These are phyloP conservation scores for Notarius lentiginosus DNA, from an alignment of 2,113 vertebrate genomes.

Conservation along the genomic window DNA sequence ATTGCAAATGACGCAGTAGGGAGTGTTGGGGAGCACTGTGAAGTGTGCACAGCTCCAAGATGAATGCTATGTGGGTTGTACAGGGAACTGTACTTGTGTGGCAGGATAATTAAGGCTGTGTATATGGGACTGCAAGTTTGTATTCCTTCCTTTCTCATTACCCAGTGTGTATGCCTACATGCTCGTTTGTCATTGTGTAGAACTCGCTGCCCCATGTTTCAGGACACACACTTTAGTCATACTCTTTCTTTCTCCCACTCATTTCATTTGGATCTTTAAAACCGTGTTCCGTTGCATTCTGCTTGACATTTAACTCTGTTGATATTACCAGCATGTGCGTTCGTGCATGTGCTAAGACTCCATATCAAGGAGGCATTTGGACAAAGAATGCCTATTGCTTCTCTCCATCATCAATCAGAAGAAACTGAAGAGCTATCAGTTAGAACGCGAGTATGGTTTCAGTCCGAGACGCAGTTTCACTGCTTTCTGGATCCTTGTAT, in stretches of 20 bases:
- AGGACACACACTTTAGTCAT: slow-evolving; percentile 44
- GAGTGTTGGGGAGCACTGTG: background rate
- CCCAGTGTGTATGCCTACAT: slow-evolving; percentile 13
- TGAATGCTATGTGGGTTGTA: slow-evolving; percentile 24
- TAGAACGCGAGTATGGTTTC: background rate
- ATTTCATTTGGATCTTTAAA: background rate
- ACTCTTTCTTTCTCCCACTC: background rate
- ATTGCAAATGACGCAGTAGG: slow-evolving; percentile 1
- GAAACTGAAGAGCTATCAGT: background rate
- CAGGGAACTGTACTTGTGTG: background rate
- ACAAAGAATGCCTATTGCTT: background rate
- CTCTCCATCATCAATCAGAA: background rate
- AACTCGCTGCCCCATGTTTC: slow-evolving; percentile 36
- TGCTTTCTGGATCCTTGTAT: background rate
- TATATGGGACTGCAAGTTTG: slow-evolving; percentile 33
- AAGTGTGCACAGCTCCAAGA: background rate
- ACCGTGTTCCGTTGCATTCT: background rate
- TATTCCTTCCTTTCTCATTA: slow-evolving; percentile 46
- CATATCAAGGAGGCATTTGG: background rate
- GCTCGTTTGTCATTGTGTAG: slow-evolving; percentile 39
- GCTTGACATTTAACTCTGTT: slow-evolving; percentile 10
- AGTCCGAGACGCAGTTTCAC: background rate
- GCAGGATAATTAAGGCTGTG: slow-evolving; percentile 26
- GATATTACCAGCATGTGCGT: too few species aligned
- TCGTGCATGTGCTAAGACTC: background rate